Evolutionary conservation across 1,140 invertebrate species (phyloP).

Genomic region (Patella vulgata): DNA sequence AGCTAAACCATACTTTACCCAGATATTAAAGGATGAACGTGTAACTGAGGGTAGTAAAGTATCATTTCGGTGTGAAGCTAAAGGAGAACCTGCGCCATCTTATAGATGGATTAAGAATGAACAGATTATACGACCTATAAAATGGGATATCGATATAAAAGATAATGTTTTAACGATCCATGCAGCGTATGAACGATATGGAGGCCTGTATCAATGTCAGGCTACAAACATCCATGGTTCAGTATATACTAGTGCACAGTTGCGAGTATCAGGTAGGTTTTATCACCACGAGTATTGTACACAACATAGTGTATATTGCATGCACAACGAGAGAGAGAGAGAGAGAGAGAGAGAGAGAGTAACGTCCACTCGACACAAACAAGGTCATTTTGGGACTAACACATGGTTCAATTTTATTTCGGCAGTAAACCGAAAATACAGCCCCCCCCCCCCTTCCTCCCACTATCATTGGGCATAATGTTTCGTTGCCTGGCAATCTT

Average conservation of each 20-base stretch:
- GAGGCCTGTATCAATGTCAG: constrained; percentile 94
- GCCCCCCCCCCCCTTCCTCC: no score
- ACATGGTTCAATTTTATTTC: no score
- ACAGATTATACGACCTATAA: constrained; percentile 69
- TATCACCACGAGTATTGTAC: no score
- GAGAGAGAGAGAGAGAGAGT: no score
- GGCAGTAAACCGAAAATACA: no score
- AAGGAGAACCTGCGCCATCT: constrained; percentile 91
- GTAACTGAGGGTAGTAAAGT: constrained; percentile 84
- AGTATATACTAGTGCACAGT: constrained; percentile 87
- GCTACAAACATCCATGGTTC: constrained; percentile 90
- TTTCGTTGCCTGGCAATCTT: no score
- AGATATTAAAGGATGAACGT: constrained; percentile 87
- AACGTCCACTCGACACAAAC: no score
- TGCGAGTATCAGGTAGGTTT: constrained; percentile 75
- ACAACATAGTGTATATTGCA: no score
- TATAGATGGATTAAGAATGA: constrained; percentile 88
- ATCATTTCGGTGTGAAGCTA: constrained; percentile 94
- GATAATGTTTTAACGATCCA: constrained; percentile 38
- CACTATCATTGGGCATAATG: no score
- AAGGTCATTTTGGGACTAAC: no score
- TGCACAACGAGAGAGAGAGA: no score
- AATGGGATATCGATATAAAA: constrained; percentile 67
- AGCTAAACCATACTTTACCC: constrained; percentile 92
- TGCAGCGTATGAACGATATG: constrained; percentile 70